Evolutionary conservation across 2,797 vertebrate genomes (phyloP).

Genomic region (Picus viridis): DNA sequence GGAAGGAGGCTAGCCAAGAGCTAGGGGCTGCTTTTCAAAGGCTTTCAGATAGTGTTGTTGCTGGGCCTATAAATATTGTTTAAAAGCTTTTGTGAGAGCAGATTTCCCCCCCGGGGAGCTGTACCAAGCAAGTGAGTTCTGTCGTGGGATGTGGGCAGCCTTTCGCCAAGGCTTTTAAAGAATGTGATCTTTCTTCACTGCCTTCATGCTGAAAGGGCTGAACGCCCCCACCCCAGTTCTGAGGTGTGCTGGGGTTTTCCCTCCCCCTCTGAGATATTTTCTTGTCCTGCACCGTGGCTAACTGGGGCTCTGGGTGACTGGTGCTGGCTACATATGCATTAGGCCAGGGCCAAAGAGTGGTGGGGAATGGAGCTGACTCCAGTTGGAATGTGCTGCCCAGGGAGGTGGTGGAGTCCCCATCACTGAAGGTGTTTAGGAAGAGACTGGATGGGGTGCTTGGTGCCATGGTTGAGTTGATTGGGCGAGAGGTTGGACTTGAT

Average conservation of each 20-base stretch:
- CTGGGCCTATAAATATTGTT: not conserved
- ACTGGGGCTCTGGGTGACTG: not conserved
- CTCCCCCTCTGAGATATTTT: not conserved
- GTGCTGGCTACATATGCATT: not conserved
- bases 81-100: slow-evolving; percentile 48
- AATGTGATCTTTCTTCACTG: not conserved
- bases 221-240: not conserved
- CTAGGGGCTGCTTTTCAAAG: not conserved
- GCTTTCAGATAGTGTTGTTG: slow-evolving; percentile 4
- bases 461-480: too few species aligned
- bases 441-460: too few species aligned
- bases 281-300: not conserved
- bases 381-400: too few species aligned
- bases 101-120: not conserved
- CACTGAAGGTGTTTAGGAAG: too few species aligned
- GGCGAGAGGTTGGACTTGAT: too few species aligned
- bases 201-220: not conserved
- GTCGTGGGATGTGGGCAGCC: not conserved
- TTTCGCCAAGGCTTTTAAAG: not conserved
- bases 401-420: too few species aligned
- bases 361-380: too few species aligned
- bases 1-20: not conserved
- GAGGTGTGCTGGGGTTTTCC: not conserved
- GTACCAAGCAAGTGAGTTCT: not conserved
- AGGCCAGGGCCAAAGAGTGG: too few species aligned